Evolutionary conservation across 2,113 vertebrate species (phyloP).

Genomic region (Entosphenus tridentatus): DNA sequence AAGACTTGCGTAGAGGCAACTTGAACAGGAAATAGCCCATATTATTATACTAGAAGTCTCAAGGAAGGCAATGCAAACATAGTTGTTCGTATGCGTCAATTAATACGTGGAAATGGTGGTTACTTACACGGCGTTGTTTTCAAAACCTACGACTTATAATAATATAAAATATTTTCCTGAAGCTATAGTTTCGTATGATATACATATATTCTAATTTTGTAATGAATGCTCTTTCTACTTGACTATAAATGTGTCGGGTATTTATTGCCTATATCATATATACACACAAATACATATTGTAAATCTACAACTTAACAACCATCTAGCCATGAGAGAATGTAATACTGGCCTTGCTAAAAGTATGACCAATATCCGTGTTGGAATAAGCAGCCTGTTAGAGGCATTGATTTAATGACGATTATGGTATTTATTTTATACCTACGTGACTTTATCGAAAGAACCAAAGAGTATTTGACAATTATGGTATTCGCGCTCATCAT

Average conservation of each 20-base stretch:
- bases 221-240: not conserved
- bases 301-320: too few species aligned
- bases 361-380: too few species aligned
- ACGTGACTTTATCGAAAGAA: too few species aligned
- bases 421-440: too few species aligned
- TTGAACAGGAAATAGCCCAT: slow-evolving; percentile 1
- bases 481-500: too few species aligned
- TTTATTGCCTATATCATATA: not conserved
- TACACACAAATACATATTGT: too few species aligned
- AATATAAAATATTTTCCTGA: not conserved
- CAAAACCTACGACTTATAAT: not conserved
- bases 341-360: too few species aligned
- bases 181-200: not conserved
- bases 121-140: not conserved
- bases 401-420: too few species aligned
- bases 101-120: not conserved
- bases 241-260: not conserved
- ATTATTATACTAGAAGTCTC: not conserved
- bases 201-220: not conserved
- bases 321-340: too few species aligned
- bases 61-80: not conserved
- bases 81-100: slow-evolving; percentile 1
- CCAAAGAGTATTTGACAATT: too few species aligned
- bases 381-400: too few species aligned
- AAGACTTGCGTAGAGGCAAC: not conserved